A percentile compares a stretch with the other conserved stretches of the same genome.
Conservation (phyloP, 2,797 vertebrate genomes). For the Falco naumanni region DNA sequence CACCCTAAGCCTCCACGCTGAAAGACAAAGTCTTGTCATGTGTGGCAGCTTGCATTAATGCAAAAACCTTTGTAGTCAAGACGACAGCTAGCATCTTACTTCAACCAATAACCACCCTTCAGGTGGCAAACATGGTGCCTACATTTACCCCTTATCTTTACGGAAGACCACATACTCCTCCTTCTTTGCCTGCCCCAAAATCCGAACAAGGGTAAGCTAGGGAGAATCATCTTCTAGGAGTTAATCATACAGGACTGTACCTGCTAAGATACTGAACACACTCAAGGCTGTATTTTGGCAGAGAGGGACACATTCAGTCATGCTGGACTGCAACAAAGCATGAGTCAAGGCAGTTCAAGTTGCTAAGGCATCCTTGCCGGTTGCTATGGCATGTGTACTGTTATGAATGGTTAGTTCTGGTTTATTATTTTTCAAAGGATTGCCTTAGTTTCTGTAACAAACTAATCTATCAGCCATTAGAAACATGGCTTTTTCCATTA, state of each 20-base stretch:
- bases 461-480: neutral
- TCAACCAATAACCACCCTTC: neutral
- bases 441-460: constrained; percentile 6
- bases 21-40: neutral
- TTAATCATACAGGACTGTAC: neutral
- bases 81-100: neutral
- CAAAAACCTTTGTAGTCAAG: neutral
- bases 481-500: neutral
- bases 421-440: constrained; percentile 12
- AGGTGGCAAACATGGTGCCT: neutral
- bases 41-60: neutral
- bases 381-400: constrained; percentile 27
- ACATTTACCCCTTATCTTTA: neutral
- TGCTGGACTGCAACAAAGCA: neutral
- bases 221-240: neutral
- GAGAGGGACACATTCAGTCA: neutral
- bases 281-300: neutral
- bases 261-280: neutral
- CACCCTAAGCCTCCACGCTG: neutral
- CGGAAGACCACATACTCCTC: neutral
- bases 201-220: neutral
- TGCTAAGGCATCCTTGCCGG: constrained; percentile 10
- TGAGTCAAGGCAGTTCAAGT: neutral
- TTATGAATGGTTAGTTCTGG: neutral
- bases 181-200: neutral